These are phyloP conservation scores for Spea bombifrons DNA, from an alignment of 2,113 vertebrate genomes.

Conservation along the genomic window DNA sequence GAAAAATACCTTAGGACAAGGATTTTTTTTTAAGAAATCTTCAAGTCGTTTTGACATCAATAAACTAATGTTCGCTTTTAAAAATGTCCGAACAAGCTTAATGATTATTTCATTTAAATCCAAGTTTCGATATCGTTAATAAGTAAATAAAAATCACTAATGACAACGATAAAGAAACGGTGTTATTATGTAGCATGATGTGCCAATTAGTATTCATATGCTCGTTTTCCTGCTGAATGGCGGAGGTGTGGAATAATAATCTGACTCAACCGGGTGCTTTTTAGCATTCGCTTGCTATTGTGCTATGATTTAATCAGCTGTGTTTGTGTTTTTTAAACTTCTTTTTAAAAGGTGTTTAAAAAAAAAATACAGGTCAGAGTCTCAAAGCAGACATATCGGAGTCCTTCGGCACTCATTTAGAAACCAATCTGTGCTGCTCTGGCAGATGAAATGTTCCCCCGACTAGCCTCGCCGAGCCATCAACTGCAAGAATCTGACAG, in stretches of 20 bases:
- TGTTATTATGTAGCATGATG: slow-evolving; percentile 54
- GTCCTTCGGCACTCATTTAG: slow-evolving; percentile 50
- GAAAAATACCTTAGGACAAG: no score
- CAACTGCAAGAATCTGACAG: slow-evolving; percentile 54
- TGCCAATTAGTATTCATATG: slow-evolving; percentile 52
- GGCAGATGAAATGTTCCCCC: slow-evolving; percentile 30
- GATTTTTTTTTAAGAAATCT: no score
- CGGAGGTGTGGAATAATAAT: slow-evolving; percentile 51
- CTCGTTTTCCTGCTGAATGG: slow-evolving; percentile 44
- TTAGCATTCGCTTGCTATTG: slow-evolving; percentile 48
- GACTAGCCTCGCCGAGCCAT: slow-evolving; percentile 44
- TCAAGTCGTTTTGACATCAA: no score
- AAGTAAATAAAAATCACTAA: slow-evolving; percentile 53
- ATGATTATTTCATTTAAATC: slow-evolving; percentile 47
- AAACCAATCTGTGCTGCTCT: slow-evolving; percentile 35
- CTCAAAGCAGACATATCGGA: slow-evolving; percentile 27
- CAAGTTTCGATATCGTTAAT: slow-evolving; percentile 49
- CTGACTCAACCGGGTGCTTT: slow-evolving; percentile 46
- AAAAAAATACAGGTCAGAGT: slow-evolving; percentile 51
- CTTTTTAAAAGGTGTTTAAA: slow-evolving; percentile 48
- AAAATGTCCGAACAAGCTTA: background rate
- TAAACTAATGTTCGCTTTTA: no score
- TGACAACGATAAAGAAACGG: slow-evolving; percentile 46
- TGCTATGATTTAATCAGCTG: slow-evolving; percentile 51
- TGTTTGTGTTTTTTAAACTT: slow-evolving; percentile 31